phyloP scores from a whole-genome alignment of 2,888 invertebrate species.

The Crocallis elinguaria region DNA sequence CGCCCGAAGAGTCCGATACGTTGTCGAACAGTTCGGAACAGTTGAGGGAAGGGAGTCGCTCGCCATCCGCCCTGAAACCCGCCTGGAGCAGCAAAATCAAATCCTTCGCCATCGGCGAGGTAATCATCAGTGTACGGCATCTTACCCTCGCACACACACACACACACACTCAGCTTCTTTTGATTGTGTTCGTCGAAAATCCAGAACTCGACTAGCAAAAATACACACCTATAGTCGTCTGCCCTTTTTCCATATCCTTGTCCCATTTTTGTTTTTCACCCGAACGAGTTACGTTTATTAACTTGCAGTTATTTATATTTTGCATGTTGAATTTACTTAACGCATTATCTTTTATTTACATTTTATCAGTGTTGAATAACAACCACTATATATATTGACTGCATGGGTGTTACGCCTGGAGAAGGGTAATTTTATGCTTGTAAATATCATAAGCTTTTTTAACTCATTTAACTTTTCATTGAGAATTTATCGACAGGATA shows the following conservation, averaged over 20 bases:
- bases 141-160: slow-evolving; percentile 69
- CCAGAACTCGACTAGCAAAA: slow-evolving; percentile 66
- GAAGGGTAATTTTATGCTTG: slow-evolving; percentile 72
- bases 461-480: slow-evolving; percentile 56
- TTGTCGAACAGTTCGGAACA: slow-evolving; percentile 69
- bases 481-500: slow-evolving; percentile 10
- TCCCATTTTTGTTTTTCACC: slow-evolving; percentile 64
- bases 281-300: slow-evolving; percentile 61
- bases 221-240: slow-evolving; percentile 51
- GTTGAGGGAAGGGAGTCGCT: slow-evolving; percentile 66
- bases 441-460: slow-evolving; percentile 78
- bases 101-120: slow-evolving; percentile 85
- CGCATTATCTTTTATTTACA: slow-evolving; percentile 59
- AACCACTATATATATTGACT: slow-evolving; percentile 62
- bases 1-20: slow-evolving; percentile 68
- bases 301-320: slow-evolving; percentile 79
- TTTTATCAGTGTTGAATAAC: slow-evolving; percentile 53
- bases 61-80: slow-evolving; percentile 73
- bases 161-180: slow-evolving; percentile 76
- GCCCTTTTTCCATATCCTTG: slow-evolving; percentile 66
- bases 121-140: slow-evolving; percentile 80
- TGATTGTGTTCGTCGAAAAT: slow-evolving; percentile 83
- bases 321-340: slow-evolving; percentile 73
- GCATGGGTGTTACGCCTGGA: slow-evolving; percentile 80
- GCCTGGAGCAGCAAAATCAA: slow-evolving; percentile 83